phyloP scores from a whole-genome alignment of 53 echinoderm and acorn worm genomes.

The Mesocentrotus franciscanus region DNA sequence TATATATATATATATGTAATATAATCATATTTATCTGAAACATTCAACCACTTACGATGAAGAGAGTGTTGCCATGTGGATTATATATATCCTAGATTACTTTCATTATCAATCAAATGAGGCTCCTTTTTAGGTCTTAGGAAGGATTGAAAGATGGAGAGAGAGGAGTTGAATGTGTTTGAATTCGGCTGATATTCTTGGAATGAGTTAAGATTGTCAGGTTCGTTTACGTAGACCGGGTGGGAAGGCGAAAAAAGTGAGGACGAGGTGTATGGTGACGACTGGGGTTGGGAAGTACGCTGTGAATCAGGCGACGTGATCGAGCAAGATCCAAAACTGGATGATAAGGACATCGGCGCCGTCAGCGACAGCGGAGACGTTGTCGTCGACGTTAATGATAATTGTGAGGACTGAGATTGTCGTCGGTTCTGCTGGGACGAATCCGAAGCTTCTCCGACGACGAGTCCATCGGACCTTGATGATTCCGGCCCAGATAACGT shows the following conservation, averaged over 20 bases:
- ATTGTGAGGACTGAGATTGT: neutral
- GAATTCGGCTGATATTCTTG: neutral
- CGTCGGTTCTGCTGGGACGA: neutral
- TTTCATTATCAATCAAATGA: constrained; percentile 19
- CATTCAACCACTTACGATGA: too few species aligned
- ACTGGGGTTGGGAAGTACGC: too few species aligned
- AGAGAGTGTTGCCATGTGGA: too few species aligned
- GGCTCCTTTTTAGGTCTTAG: neutral
- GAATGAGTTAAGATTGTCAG: constrained; percentile 3
- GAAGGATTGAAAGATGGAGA: neutral
- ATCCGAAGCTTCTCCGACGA: too few species aligned
- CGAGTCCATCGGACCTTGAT: neutral
- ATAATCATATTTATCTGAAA: too few species aligned
- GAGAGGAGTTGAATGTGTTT: neutral
- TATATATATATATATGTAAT: too few species aligned
- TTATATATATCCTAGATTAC: neutral
- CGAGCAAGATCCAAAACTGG: neutral
- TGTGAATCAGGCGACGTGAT: neutral
- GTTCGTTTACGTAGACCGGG: too few species aligned
- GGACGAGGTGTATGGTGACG: constrained; percentile 1
- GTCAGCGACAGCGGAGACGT: neutral
- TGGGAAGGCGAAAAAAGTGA: neutral
- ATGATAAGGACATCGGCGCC: neutral
- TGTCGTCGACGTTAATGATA: neutral
- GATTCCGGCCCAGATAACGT: neutral